A percentile compares a stretch with the other conserved stretches of the same genome.
phyloP scores from a whole-genome alignment of 2,113 vertebrate genomes.

The Platysternon megacephalum region DNA sequence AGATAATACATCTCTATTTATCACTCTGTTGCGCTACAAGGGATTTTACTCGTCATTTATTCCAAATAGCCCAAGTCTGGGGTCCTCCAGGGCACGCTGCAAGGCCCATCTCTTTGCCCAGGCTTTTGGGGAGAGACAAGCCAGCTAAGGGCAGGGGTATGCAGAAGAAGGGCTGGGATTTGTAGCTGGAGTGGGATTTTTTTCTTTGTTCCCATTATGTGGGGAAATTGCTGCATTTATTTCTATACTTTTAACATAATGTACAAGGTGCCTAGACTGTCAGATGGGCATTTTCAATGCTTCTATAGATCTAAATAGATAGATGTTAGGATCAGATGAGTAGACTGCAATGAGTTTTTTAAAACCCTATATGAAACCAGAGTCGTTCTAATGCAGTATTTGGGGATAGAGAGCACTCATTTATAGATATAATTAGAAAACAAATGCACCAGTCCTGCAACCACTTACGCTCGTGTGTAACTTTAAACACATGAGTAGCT shows the following conservation, averaged over 20 bases:
- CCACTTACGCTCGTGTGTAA: not conserved
- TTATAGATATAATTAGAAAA: not conserved
- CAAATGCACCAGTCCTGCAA: not conserved
- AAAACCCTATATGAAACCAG: too few relatives aligned
- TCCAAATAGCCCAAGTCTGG: not conserved
- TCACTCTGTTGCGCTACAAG: not conserved
- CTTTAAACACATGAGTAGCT: not conserved
- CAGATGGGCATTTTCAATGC: not conserved
- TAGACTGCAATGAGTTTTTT: not conserved
- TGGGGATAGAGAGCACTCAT: conserved; percentile 1
- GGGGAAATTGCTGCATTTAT: not conserved
- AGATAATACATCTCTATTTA: not conserved
- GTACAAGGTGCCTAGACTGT: not conserved
- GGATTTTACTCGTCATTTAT: not conserved
- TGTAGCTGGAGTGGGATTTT: not conserved
- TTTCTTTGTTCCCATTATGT: not conserved
- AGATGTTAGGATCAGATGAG: not conserved
- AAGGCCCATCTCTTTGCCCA: not conserved
- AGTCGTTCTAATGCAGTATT: too few relatives aligned
- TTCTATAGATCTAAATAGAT: not conserved
- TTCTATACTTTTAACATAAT: not conserved
- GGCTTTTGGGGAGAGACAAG: not conserved
- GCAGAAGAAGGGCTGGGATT: not conserved
- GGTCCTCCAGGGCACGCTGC: fast-evolving
- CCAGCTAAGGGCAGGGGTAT: not conserved